Base-by-base conservation (phyloP, 2,888 invertebrate species). In the Cheilosia impressa region DNA sequence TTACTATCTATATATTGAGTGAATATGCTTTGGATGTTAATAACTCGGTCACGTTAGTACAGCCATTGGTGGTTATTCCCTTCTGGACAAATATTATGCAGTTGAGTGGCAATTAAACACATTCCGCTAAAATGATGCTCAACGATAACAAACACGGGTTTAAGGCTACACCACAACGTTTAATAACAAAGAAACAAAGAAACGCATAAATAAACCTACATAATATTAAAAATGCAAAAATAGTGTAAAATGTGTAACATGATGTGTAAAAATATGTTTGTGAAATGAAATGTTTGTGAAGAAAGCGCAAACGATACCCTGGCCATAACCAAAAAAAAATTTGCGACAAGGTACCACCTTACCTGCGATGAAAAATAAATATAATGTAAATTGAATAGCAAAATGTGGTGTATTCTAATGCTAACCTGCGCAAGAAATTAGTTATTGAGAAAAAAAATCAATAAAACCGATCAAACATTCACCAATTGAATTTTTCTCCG, bases 101-200 rank as follows among this genome's bases (percentile, higher is more conserved):
- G 24, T 24, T 13, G 17, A 19, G 17, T 15, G 15, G 4, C 13
- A 58, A 60, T 1, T 60, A 31, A n/a, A 66, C 60, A 41, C 24
- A 65, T 55, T 78, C 78, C 65, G 4, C 31, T 38, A 60, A 22
- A 60, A 34, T 63, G 63, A 66, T 78, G 58, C 60, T 80, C 53
- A 78, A 41, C 65, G 72, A 66, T 55, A 66, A 66, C 38, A 68
- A 22, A 60, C 43, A 71, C 55, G 41, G 60, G 55, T 53, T 50
- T 38, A 38, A 53, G 27, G 78, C 82, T 82, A 78, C 34, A 82
- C n/a, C 38, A 72, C 22, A 9, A 71, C 43, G 24, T 17, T 82
- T 62, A 78, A 60, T 66, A 60, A 62, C 62, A 82, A 82, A 71
- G 58, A 77, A 76, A 77, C 55, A 62, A 38, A 47, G 15, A 65